Evolutionary conservation across 2,113 vertebrate species (phyloP).

Genomic region (Myotis yumanensis): DNA sequence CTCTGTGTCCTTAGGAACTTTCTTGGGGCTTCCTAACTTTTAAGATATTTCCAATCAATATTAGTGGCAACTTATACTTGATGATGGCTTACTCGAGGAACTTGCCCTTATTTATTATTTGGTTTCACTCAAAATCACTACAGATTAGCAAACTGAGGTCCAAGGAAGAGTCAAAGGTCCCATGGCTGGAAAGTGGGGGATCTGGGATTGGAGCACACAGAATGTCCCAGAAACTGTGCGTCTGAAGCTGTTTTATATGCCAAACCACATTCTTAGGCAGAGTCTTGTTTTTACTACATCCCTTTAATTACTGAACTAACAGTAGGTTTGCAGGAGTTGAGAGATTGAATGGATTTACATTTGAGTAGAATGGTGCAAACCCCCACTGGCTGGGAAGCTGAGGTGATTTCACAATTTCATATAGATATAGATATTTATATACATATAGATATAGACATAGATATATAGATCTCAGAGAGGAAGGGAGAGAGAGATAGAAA

Average conservation of each 20-base stretch:
- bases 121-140: background rate
- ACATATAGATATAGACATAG: too few relatives aligned
- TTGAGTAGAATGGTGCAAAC: background rate
- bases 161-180: rapidly evolving
- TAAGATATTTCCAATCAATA: background rate
- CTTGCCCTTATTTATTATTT: background rate
- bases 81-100: background rate
- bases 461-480: too few relatives aligned
- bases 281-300: background rate
- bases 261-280: background rate
- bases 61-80: background rate
- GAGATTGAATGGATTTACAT: background rate
- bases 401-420: background rate
- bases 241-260: background rate
- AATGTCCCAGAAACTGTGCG: background rate
- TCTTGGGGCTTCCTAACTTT: background rate
- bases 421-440: too few relatives aligned
- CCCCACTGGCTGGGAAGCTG: background rate
- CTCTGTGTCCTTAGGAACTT: background rate
- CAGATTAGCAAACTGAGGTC: background rate
- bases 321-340: background rate
- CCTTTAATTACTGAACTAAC: background rate
- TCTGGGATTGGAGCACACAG: background rate
- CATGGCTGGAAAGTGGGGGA: background rate
- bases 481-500: too few relatives aligned